Evolutionary conservation across 1,140 invertebrate genomes (phyloP).

Genomic region (Caerostris extrusa): DNA sequence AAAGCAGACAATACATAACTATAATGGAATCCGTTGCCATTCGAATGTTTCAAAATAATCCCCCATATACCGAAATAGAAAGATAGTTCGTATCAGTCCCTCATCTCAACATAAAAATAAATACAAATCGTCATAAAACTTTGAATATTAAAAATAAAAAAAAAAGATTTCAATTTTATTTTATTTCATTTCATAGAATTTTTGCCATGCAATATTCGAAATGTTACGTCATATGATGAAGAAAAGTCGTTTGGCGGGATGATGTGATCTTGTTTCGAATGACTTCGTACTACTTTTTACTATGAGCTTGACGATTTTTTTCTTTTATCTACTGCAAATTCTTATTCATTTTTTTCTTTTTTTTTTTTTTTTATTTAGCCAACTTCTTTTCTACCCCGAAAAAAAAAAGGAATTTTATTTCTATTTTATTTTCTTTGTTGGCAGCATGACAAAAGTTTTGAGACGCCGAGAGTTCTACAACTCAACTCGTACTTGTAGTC

Average conservation of each 20-base stretch:
- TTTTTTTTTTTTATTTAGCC: conserved; percentile 33
- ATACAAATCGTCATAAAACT: conserved; percentile 7
- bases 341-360: not conserved
- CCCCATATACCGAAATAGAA: not conserved
- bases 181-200: conserved; percentile 8
- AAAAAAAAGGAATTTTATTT: not conserved
- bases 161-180: not conserved
- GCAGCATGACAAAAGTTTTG: conserved; percentile 74
- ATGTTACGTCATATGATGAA: conserved; percentile 60
- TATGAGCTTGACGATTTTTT: conserved; percentile 1
- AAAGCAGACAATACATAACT: not conserved
- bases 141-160: not conserved
- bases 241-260: conserved; percentile 51
- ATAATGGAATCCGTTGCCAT: not conserved
- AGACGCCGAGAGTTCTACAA: conserved; percentile 62
- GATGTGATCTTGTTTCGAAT: conserved; percentile 72
- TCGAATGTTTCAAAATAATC: not conserved
- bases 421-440: conserved; percentile 64
- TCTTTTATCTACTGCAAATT: not conserved
- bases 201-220: conserved; percentile 19
- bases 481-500: conserved; percentile 3
- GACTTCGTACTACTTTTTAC: conserved; percentile 59
- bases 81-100: not conserved
- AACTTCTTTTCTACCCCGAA: conserved; percentile 29
- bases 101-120: not conserved